Percentiles rank a stretch among this genome's conserved stretches.
Evolutionary conservation across 2,888 invertebrate genomes (phyloP).

Genomic region (Malacosoma neustria): DNA sequence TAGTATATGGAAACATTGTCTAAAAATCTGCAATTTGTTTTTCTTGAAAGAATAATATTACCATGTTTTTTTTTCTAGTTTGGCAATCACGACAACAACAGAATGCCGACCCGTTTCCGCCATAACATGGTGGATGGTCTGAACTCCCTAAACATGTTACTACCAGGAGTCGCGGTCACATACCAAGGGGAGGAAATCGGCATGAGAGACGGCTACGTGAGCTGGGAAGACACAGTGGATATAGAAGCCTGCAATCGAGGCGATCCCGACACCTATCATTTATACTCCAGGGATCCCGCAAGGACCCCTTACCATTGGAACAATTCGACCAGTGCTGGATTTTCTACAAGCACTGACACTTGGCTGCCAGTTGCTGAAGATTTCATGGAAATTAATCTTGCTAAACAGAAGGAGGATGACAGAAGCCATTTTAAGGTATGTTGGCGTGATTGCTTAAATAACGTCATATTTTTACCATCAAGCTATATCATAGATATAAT

Average conservation of each 20-base stretch:
- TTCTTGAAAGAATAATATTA: too few relatives aligned
- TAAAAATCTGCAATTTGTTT: too few relatives aligned
- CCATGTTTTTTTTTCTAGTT: conserved; percentile 66
- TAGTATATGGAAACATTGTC: too few relatives aligned
- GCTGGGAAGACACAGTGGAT: conserved; percentile 75
- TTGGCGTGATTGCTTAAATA: too few relatives aligned
- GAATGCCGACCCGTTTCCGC: conserved; percentile 78
- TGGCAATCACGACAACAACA: conserved; percentile 80
- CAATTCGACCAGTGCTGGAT: conserved; percentile 71
- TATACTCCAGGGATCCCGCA: conserved; percentile 75
- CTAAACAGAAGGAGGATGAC: conserved; percentile 55
- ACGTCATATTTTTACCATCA: too few relatives aligned
- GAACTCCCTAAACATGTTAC: conserved; percentile 79
- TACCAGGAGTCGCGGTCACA: conserved; percentile 86
- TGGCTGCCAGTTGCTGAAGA: conserved; percentile 82
- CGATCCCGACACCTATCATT: conserved; percentile 59
- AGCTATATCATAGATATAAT: too few relatives aligned
- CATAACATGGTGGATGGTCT: conserved; percentile 78
- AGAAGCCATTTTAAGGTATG: conserved; percentile 70
- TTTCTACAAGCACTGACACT: conserved; percentile 68
- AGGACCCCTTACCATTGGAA: conserved; percentile 82
- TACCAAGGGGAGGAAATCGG: conserved; percentile 90
- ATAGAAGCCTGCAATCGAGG: conserved; percentile 73
- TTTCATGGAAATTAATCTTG: conserved; percentile 74
- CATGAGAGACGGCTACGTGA: conserved; percentile 76